phyloP scores from a whole-genome alignment of 2,888 invertebrate species.

The Strigamia transsilvanica region DNA sequence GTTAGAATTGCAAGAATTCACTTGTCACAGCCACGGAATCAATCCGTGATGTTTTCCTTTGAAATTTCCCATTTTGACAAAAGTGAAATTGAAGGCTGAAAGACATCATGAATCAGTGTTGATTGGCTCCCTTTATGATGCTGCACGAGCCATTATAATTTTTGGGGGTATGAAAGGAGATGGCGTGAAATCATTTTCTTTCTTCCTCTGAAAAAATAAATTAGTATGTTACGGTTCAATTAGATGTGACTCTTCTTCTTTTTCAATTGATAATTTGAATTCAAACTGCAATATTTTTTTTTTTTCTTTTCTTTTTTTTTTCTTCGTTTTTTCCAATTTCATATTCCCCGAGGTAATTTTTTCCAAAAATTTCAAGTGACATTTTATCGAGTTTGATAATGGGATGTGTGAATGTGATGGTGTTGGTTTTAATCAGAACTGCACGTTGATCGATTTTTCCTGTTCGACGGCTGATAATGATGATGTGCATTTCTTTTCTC shows the following conservation, averaged over 20 bases:
- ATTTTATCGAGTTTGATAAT: slow-evolving; percentile 29
- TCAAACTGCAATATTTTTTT: slow-evolving; percentile 6
- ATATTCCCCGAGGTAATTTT: slow-evolving; percentile 30
- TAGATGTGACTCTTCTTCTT: slow-evolving; percentile 3
- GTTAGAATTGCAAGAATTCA: too few relatives aligned
- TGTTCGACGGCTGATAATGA: slow-evolving; percentile 1
- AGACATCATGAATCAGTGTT: slow-evolving; percentile 10
- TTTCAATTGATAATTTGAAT: slow-evolving; percentile 35
- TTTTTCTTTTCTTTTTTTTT: background rate
- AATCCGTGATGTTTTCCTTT: too few relatives aligned
- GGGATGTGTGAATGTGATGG: slow-evolving; percentile 13
- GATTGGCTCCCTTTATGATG: slow-evolving; percentile 12
- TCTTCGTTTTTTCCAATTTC: background rate
- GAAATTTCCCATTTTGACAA: background rate
- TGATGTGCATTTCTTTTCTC: slow-evolving; percentile 39
- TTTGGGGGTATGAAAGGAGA: slow-evolving; percentile 11
- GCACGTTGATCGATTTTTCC: slow-evolving; percentile 22
- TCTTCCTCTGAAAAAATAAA: slow-evolving; percentile 26
- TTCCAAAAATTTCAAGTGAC: background rate
- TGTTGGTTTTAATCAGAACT: slow-evolving; percentile 13
- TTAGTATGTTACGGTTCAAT: slow-evolving; percentile 24
- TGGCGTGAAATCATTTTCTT: slow-evolving; percentile 28
- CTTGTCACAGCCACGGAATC: too few relatives aligned
- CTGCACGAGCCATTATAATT: background rate
- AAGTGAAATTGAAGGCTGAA: slow-evolving; percentile 14